Evolutionary conservation across 2,888 invertebrate species (phyloP).

Genomic region (Amphipyra berbera): DNA sequence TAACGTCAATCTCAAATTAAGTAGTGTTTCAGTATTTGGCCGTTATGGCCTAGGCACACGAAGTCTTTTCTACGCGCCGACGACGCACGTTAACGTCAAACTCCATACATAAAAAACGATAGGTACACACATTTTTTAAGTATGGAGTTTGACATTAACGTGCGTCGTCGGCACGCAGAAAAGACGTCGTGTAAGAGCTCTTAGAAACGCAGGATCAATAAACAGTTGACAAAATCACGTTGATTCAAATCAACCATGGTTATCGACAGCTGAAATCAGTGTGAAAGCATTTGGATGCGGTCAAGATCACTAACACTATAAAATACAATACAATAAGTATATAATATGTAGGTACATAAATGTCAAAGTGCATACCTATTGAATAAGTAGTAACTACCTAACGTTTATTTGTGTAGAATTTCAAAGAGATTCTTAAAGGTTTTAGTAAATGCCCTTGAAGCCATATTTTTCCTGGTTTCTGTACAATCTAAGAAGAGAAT

Average conservation of each 20-base stretch:
- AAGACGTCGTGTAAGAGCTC: too few species aligned
- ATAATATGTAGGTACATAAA: constrained; percentile 5
- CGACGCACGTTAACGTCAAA: too few species aligned
- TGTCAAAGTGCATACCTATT: constrained; percentile 17
- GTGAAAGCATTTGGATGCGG: constrained; percentile 39
- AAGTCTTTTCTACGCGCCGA: too few species aligned
- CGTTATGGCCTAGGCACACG: too few species aligned
- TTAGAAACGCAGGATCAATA: constrained; percentile 18
- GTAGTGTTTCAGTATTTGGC: too few species aligned
- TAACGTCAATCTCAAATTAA: too few species aligned
- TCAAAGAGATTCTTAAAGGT: constrained; percentile 15
- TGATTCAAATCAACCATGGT: too few species aligned
- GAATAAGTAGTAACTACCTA: not conserved
- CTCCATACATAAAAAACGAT: too few species aligned
- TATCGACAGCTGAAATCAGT: constrained; percentile 36
- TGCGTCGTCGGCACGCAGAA: too few species aligned
- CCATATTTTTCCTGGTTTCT: constrained; percentile 17
- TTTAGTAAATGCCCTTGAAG: constrained; percentile 13
- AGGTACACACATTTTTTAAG: too few species aligned
- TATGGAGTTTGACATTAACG: too few species aligned
- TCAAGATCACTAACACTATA: constrained; percentile 42
- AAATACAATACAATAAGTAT: constrained; percentile 2
- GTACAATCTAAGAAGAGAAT: constrained; percentile 26
- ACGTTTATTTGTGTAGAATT: not conserved
- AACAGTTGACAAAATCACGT: too few species aligned